These are phyloP conservation scores for Vidua chalybeata DNA, from an alignment of 2,113 vertebrate species.

Conservation along the genomic window DNA sequence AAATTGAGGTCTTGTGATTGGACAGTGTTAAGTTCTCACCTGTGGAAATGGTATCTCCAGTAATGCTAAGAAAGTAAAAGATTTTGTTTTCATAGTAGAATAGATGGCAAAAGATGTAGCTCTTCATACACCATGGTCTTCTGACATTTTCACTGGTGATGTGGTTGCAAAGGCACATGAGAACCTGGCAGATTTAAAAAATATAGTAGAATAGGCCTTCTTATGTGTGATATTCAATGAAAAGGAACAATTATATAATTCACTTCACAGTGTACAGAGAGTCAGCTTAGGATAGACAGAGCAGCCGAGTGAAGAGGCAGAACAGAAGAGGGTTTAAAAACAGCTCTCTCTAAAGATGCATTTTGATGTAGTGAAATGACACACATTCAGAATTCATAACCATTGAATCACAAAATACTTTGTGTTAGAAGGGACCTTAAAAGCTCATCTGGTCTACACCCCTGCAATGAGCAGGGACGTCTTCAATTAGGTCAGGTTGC, in stretches of 20 bases:
- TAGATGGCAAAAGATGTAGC: background rate
- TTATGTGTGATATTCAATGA: background rate
- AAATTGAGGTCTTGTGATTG: background rate
- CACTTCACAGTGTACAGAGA: background rate
- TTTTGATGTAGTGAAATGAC: background rate
- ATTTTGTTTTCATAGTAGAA: background rate
- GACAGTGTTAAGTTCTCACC: background rate
- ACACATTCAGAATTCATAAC: slow-evolving; percentile 1
- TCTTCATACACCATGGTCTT: background rate
- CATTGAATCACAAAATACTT: background rate
- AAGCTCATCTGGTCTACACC: background rate
- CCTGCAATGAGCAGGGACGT: background rate
- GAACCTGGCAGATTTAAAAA: background rate
- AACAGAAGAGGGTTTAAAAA: background rate
- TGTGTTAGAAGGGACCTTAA: background rate
- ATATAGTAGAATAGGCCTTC: background rate
- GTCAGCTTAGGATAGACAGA: background rate
- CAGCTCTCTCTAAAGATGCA: background rate
- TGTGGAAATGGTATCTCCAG: background rate
- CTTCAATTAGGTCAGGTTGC: background rate
- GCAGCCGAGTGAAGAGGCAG: background rate
- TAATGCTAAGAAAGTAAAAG: background rate
- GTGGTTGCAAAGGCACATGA: background rate
- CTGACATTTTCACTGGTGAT: background rate
- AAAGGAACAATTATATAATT: background rate